Conservation (phyloP, 2,113 vertebrate genomes). For the Platysteira castanea region DNA sequence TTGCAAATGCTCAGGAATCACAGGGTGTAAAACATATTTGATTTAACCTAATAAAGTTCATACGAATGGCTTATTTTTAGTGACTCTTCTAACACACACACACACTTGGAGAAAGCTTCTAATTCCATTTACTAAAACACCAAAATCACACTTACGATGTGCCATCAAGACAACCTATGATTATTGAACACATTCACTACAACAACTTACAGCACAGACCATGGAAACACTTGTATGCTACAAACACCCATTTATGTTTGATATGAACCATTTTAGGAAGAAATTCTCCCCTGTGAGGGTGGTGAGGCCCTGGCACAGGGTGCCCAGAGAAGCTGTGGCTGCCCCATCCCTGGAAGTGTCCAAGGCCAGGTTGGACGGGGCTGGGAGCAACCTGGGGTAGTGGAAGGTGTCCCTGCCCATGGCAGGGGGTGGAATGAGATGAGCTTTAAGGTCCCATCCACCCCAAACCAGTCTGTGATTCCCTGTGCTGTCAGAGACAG, state of each 20-base stretch:
- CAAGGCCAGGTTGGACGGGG: rapidly evolving
- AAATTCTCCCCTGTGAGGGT: not conserved
- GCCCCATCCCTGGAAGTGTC: not conserved
- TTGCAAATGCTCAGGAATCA: not conserved
- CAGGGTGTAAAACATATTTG: rapidly evolving
- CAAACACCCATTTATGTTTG: rapidly evolving
- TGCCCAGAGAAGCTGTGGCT: not conserved
- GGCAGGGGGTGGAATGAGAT: not conserved
- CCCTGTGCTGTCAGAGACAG: not conserved
- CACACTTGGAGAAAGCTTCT: not conserved
- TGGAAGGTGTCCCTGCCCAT: not conserved
- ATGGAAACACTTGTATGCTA: rapidly evolving
- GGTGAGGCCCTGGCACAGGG: not conserved
- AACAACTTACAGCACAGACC: rapidly evolving
- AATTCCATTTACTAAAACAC: rapidly evolving
- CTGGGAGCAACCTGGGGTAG: not conserved
- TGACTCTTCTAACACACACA: not conserved
- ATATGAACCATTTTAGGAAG: not conserved
- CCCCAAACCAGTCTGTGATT: rapidly evolving
- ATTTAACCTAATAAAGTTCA: rapidly evolving
- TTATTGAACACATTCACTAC: rapidly evolving
- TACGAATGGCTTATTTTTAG: rapidly evolving
- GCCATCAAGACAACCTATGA: rapidly evolving
- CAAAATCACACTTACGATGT: rapidly evolving
- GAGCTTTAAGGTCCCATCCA: not conserved